These are phyloP conservation scores for Dromaius novaehollandiae DNA, from an alignment of 2,113 vertebrate genomes.

Conservation along the genomic window DNA sequence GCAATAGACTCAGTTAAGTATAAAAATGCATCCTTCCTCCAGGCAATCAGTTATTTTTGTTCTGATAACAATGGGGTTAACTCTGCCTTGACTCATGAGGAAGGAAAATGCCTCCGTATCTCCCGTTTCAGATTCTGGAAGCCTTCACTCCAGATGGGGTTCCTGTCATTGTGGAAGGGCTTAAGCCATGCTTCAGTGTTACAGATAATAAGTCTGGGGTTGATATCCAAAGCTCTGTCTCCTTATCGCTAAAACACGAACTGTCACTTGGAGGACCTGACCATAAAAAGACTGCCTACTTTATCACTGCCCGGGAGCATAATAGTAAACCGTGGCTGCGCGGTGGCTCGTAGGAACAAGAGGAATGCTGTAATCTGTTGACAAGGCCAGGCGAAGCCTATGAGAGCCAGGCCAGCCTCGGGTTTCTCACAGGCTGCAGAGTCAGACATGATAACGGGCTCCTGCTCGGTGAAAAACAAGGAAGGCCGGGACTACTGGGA, in stretches of 20 bases:
- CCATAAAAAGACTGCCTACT: slow-evolving; percentile 75
- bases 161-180: slow-evolving; percentile 69
- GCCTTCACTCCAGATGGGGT: slow-evolving; percentile 65
- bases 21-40: slow-evolving; percentile 34
- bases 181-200: slow-evolving; percentile 50
- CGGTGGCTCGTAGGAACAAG: slow-evolving; percentile 55
- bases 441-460: slow-evolving; percentile 57
- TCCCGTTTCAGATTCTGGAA: slow-evolving; percentile 65
- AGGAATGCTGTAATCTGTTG: slow-evolving; percentile 82
- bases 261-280: slow-evolving; percentile 61
- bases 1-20: slow-evolving; percentile 1
- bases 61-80: slow-evolving; percentile 58
- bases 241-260: slow-evolving; percentile 72
- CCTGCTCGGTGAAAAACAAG: neutral
- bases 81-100: slow-evolving; percentile 36
- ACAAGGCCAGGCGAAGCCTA: slow-evolving; percentile 69
- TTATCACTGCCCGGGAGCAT: slow-evolving; percentile 64
- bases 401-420: slow-evolving; percentile 64
- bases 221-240: slow-evolving; percentile 68
- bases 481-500: slow-evolving; percentile 14
- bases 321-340: slow-evolving; percentile 43
- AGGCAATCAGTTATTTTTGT: neutral
- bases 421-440: slow-evolving; percentile 67
- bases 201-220: slow-evolving; percentile 60
- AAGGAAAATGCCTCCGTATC: slow-evolving; percentile 61